Evolutionary conservation across 2,888 invertebrate species (phyloP).

Genomic region (Icerya purchasi): DNA sequence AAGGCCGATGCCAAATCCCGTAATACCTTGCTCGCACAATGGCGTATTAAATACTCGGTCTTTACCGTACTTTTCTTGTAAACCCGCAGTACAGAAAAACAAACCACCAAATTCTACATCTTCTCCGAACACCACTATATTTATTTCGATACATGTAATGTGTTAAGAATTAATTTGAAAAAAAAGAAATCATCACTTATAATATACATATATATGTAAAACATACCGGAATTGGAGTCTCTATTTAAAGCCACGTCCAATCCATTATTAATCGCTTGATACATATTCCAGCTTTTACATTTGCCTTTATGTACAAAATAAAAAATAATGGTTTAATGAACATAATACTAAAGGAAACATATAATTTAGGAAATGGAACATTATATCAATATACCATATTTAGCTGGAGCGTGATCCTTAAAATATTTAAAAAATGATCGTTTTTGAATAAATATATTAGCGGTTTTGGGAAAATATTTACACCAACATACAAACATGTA

Average conservation of each 20-base stretch:
- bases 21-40: conserved; percentile 88
- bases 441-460: neutral
- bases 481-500: no score
- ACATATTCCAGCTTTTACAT: conserved; percentile 62
- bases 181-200: no score
- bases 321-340: no score
- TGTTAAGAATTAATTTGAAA: no score
- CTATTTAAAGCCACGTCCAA: conserved; percentile 61
- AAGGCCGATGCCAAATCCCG: conserved; percentile 86
- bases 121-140: conserved; percentile 68
- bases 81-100: conserved; percentile 78
- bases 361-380: neutral
- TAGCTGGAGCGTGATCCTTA: neutral
- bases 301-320: neutral
- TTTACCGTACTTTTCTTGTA: conserved; percentile 80
- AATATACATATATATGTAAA: neutral
- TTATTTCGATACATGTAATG: conserved; percentile 72
- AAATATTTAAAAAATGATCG: neutral
- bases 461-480: no score
- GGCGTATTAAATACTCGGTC: conserved; percentile 94
- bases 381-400: neutral
- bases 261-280: conserved; percentile 86
- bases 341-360: no score
- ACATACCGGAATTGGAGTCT: conserved; percentile 49
- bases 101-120: conserved; percentile 98